phyloP scores from a whole-genome alignment of 2,797 vertebrate species.

The Sebastes vulpes region DNA sequence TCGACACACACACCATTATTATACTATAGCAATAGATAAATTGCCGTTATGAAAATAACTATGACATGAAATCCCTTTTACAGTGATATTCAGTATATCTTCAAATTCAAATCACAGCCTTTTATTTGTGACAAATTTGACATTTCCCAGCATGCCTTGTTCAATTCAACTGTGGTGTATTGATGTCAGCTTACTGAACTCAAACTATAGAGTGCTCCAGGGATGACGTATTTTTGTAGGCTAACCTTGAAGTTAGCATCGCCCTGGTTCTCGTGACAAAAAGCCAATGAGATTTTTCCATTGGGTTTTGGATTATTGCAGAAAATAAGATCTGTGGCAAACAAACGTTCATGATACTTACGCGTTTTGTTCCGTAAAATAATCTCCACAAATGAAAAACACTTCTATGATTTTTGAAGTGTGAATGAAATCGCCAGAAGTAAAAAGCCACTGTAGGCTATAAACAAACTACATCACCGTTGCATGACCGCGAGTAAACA shows the following conservation, averaged over 20 bases:
- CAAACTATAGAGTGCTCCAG: background rate
- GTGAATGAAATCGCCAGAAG: background rate
- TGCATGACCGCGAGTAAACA: background rate
- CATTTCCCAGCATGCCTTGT: background rate
- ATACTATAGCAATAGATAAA: background rate
- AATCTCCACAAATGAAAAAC: background rate
- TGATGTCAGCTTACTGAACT: background rate
- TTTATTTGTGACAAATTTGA: background rate
- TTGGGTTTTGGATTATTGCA: too few species aligned
- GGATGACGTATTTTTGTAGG: background rate
- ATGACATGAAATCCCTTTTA: background rate
- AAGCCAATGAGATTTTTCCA: background rate
- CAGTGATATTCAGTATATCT: background rate
- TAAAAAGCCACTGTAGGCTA: background rate
- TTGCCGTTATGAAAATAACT: background rate
- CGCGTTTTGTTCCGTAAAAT: background rate
- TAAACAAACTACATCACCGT: background rate
- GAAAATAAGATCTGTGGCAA: too few species aligned
- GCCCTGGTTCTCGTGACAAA: background rate
- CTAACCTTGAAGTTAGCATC: background rate
- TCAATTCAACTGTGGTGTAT: background rate
- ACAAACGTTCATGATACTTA: background rate
- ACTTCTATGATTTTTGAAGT: background rate
- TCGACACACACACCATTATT: background rate
- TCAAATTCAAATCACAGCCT: background rate